A percentile compares a stretch with the other conserved stretches of the same genome.
Conservation (phyloP, 2,797 vertebrate species). For the Sparus aurata region DNA sequence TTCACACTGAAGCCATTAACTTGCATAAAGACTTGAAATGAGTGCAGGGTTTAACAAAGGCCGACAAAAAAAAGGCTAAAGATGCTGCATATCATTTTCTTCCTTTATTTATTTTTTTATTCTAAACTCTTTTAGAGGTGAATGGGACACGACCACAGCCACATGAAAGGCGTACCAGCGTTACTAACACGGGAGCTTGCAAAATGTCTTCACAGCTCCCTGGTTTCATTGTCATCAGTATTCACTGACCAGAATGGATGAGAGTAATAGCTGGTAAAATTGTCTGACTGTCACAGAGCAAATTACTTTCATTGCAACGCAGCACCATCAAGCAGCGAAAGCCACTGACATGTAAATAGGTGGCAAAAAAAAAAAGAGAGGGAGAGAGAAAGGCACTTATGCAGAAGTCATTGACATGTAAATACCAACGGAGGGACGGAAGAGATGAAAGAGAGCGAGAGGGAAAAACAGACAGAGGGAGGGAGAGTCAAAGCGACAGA, state of each 20-base stretch:
- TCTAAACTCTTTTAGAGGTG: slow-evolving; percentile 43
- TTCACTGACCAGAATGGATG: slow-evolving; percentile 81
- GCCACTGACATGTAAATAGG: slow-evolving; percentile 81
- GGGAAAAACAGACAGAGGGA: background rate
- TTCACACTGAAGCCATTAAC: slow-evolving; percentile 9
- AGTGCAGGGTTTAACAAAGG: slow-evolving; percentile 12
- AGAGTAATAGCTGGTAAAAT: slow-evolving; percentile 83
- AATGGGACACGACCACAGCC: slow-evolving; percentile 20
- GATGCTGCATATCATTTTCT: slow-evolving; percentile 5
- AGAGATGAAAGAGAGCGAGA: slow-evolving; percentile 46
- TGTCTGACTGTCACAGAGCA: slow-evolving; percentile 76
- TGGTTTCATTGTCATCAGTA: slow-evolving; percentile 77
- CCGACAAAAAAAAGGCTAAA: slow-evolving; percentile 6
- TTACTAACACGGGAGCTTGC: slow-evolving; percentile 65
- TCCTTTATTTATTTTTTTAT: background rate
- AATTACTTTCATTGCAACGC: slow-evolving; percentile 80
- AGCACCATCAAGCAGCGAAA: slow-evolving; percentile 72
- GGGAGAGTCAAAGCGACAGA: slow-evolving; percentile 44
- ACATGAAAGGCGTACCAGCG: slow-evolving; percentile 53
- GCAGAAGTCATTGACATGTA: slow-evolving; percentile 80
- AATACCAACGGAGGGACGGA: slow-evolving; percentile 72
- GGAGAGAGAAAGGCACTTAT: slow-evolving; percentile 69
- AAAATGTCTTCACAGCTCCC: slow-evolving; percentile 77
- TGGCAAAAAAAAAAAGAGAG: slow-evolving; percentile 53
- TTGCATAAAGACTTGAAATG: slow-evolving; percentile 6